Evolutionary conservation across 1,140 invertebrate genomes (phyloP).

Genomic region (Vanessa tameamea): DNA sequence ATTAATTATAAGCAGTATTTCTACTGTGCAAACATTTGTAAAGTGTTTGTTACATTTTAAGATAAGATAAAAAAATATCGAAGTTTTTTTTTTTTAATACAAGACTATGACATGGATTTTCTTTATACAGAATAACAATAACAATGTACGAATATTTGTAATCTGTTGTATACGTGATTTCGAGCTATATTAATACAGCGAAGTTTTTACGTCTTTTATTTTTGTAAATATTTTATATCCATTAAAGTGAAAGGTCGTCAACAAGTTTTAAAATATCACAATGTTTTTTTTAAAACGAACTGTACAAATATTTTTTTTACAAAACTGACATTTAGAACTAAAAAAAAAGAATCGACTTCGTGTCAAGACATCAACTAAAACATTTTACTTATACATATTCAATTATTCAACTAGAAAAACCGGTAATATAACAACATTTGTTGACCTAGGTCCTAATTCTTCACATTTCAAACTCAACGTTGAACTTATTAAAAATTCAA

Average conservation of each 20-base stretch:
- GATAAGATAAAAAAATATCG: not conserved
- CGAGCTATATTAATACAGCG: too few relatives aligned
- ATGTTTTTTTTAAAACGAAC: not conserved
- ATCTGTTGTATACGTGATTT: too few relatives aligned
- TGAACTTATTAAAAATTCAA: constrained; percentile 1
- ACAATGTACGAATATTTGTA: too few relatives aligned
- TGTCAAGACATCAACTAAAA: constrained; percentile 17
- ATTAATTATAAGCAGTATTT: not conserved
- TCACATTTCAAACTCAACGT: not conserved
- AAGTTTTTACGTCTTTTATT: too few relatives aligned
- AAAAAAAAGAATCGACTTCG: not conserved
- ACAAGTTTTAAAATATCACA: not conserved
- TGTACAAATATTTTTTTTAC: not conserved
- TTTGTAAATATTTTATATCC: too few relatives aligned
- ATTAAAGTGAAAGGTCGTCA: too few relatives aligned
- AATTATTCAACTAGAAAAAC: constrained; percentile 27
- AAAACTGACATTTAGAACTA: constrained; percentile 5
- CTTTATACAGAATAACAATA: too few relatives aligned
- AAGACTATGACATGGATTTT: too few relatives aligned
- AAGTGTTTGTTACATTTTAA: not conserved
- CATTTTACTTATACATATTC: constrained; percentile 23
- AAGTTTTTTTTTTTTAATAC: not conserved
- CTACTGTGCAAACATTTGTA: not conserved
- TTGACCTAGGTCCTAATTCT: constrained; percentile 38
- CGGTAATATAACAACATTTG: constrained; percentile 28